phyloP scores from a whole-genome alignment of 2,888 invertebrate genomes.

The Sycophila texana region DNA sequence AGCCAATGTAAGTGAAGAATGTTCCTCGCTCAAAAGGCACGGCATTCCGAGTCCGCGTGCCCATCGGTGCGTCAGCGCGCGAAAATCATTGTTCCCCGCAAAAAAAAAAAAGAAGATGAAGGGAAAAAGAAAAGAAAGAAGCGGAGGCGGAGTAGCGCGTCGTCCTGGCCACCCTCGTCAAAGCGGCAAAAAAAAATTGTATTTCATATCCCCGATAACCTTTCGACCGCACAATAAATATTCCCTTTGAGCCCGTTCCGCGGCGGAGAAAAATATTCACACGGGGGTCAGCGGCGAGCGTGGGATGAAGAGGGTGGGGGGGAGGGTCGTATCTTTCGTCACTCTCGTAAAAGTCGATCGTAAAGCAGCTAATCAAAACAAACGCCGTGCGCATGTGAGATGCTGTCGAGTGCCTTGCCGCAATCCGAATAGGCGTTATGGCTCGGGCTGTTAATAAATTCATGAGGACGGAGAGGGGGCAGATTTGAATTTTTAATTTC shows the following conservation, averaged over 20 bases:
- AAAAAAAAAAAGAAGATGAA: too few species aligned
- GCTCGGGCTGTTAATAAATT: constrained; percentile 16
- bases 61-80: too few species aligned
- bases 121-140: too few species aligned
- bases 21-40: too few species aligned
- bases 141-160: too few species aligned
- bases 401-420: background rate
- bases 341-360: constrained; percentile 37
- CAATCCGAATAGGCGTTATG: constrained; percentile 37
- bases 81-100: too few species aligned
- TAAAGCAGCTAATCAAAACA: constrained; percentile 42
- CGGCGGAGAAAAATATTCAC: background rate
- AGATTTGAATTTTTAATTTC: constrained; percentile 32
- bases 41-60: too few species aligned
- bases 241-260: constrained; percentile 6
- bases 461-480: background rate
- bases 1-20: too few species aligned
- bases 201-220: background rate
- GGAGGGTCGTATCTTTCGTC: background rate
- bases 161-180: background rate
- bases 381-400: constrained; percentile 16
- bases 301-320: too few species aligned
- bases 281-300: too few species aligned
- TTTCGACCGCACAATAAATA: constrained; percentile 16
- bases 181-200: constrained; percentile 1